Base-by-base conservation (phyloP, 2,888 invertebrate genomes). In the Ctenicera cuprea region DNA sequence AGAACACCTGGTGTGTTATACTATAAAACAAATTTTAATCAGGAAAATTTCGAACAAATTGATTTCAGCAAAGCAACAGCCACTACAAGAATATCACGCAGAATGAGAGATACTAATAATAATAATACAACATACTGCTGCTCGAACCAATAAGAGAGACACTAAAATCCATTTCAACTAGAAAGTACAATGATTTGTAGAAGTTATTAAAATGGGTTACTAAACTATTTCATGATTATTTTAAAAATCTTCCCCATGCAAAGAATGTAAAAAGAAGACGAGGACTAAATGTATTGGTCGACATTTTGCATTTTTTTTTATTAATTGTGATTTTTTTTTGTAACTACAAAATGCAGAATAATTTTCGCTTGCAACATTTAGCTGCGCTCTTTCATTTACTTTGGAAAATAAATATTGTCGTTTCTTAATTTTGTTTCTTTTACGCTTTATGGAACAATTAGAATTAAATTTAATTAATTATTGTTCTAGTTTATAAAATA, bases 101-200 rank as follows among this genome's bases (percentile, higher is more conserved):
- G n/a, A 41, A n/a, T n/a, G 41, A 41, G 41, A 38, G 7, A 38
- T 12, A n/a, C n/a, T n/a, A n/a, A n/a, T n/a, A n/a, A n/a, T n/a
- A n/a, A n/a, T n/a, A n/a, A n/a, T n/a, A n/a, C n/a, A n/a, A n/a
- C n/a, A n/a, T n/a, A n/a, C n/a, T 62, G 38, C 16, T 38, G 43
- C 62, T 22, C 7, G 41, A 62, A 9, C 41, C 62, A 20, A 62
- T 62, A 38, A 62, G 41, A 62, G 43, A 62, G 38, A 16, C 43
- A 62, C 41, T 62, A 38, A 62, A 62, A 38, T 16, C 62, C 16
- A 41, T 62, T 62, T 62, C 43, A 18, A 62, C 41, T 62, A 62
- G 41, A 62, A 59, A 59, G 37, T 59, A 52, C 8, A 20, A 52
- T 20, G 52, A 52, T 52, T 52, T 52, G 52, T 9, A 52, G 52